Evolutionary conservation across 1,140 invertebrate species (phyloP).

Genomic region (Pseudachorutes palmiensis): DNA sequence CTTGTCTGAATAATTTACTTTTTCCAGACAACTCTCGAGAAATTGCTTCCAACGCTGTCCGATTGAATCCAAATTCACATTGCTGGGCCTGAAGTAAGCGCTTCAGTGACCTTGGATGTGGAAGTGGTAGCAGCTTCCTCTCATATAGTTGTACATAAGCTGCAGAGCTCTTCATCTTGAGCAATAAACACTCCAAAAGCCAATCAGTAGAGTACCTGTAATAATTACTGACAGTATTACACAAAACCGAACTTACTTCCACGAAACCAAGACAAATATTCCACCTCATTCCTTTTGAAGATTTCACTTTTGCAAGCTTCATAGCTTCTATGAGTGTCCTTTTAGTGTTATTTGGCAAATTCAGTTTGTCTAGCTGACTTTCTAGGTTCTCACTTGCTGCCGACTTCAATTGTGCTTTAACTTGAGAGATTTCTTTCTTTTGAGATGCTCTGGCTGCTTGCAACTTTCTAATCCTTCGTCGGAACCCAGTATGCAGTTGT

Average conservation of each 20-base stretch:
- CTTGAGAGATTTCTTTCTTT: too few relatives aligned
- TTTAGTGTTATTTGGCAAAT: background rate
- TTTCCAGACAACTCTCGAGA: background rate
- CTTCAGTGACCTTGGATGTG: slow-evolving; percentile 4
- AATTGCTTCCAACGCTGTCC: slow-evolving; percentile 4
- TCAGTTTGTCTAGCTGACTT: background rate
- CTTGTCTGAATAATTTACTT: background rate
- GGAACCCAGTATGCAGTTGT: too few relatives aligned
- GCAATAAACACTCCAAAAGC: slow-evolving; percentile 14
- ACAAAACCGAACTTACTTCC: too few relatives aligned
- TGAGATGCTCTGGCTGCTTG: too few relatives aligned
- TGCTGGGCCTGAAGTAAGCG: background rate
- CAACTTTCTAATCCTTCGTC: too few relatives aligned
- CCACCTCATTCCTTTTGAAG: background rate
- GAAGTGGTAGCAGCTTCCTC: slow-evolving; percentile 5
- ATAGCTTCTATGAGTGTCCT: background rate
- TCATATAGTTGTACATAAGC: slow-evolving; percentile 10
- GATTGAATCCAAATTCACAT: slow-evolving; percentile 23
- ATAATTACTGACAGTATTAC: too few relatives aligned
- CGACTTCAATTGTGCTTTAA: too few relatives aligned
- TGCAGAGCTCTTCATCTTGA: slow-evolving; percentile 10
- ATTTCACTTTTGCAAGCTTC: background rate
- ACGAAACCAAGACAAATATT: too few relatives aligned
- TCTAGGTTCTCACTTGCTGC: too few relatives aligned
- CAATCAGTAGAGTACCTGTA: slow-evolving; percentile 9